Base-by-base conservation (phyloP, 2,113 vertebrate species). In the Budorcas taxicolor region DNA sequence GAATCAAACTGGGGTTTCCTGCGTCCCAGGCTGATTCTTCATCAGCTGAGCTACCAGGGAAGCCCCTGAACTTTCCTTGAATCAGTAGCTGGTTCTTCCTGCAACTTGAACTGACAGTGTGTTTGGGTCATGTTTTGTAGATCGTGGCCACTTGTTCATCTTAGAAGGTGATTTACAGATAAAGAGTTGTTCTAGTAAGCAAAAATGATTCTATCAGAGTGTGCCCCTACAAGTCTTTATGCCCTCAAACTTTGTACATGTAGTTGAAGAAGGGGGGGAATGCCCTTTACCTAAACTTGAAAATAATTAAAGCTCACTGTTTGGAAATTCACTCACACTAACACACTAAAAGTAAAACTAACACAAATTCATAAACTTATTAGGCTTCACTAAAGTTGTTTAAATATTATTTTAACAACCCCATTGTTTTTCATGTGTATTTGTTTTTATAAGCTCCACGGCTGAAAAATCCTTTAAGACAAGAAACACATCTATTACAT, bases 321-420 rank as follows among this genome's bases (percentile, higher is more conserved):
- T 80, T 94, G 36, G 78, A 97, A 94, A 94, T 60, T 93, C 6
- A 80, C 91, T 88, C 27, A 81, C 9, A 86, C 36, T 74, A 85
- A 83, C n/a, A 83, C 76, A 58, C 19, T 82, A 47, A 87, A 58
- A 74, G 12, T 45, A 91, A 82, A 6, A 55, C 16, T 36, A 95
- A 52, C 9, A 55, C 55, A 36, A 88, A 91, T 64, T 87, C 40
- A 64, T 81, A 87, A 92, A 89, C 7, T 62, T 33, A 1, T 45
- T 82, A 52, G n/a, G 29, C 57, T 71, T 86, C 52, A 74, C 71
- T 92, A 67, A 82, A 95, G 0, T 95, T 78, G 1, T 76, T 60
- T 47, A 62, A 84, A 55, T 91, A 67, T 94, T 97, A 95, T 90
- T 78, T 93, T 91, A 82, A 80, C 25, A 96, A 9, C 33, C 29